phyloP scores from a whole-genome alignment of 2,888 invertebrate species.

The Ennomos fuscantarius region DNA sequence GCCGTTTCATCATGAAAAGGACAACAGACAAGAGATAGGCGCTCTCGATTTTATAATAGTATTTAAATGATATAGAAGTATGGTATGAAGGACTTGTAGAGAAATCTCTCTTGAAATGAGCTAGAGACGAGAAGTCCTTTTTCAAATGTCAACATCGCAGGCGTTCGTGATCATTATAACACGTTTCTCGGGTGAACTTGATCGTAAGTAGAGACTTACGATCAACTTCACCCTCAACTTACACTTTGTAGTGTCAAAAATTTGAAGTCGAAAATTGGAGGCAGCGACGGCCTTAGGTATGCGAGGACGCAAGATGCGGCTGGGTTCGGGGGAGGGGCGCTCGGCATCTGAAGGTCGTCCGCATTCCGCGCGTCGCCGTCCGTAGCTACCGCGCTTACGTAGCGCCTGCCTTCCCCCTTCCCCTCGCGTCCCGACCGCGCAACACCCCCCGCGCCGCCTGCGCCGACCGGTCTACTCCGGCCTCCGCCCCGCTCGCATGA shows the following conservation, averaged over 20 bases:
- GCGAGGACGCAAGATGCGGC: conserved; percentile 85
- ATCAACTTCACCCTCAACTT: too few relatives aligned
- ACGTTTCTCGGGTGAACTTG: conserved; percentile 12
- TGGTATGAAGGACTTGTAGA: too few relatives aligned
- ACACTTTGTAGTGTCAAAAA: conserved; percentile 78
- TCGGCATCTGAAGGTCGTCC: conserved; percentile 85
- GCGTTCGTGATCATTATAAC: too few relatives aligned
- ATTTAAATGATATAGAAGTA: too few relatives aligned
- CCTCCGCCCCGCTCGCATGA: conserved; percentile 54
- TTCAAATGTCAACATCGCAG: too few relatives aligned
- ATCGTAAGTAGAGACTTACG: conserved; percentile 48
- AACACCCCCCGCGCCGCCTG: conserved; percentile 54
- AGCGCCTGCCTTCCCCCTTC: conserved; percentile 74
- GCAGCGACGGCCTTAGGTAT: conserved; percentile 79
- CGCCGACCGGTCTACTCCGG: conserved; percentile 70
- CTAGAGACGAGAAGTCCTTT: too few relatives aligned
- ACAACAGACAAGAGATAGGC: too few relatives aligned
- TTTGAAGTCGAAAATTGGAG: conserved; percentile 81
- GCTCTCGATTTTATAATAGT: too few relatives aligned
- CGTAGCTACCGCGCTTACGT: conserved; percentile 85
- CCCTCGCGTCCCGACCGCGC: conserved; percentile 46
- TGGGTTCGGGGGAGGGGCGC: conserved; percentile 79
- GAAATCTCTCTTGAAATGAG: too few relatives aligned
- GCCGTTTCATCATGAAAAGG: too few relatives aligned
- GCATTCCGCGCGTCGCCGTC: conserved; percentile 84